Evolutionary conservation across 1,140 invertebrate genomes (phyloP), one percentile per base, ranked within the genome.

Genomic region (Cephus cinctus): DNA sequence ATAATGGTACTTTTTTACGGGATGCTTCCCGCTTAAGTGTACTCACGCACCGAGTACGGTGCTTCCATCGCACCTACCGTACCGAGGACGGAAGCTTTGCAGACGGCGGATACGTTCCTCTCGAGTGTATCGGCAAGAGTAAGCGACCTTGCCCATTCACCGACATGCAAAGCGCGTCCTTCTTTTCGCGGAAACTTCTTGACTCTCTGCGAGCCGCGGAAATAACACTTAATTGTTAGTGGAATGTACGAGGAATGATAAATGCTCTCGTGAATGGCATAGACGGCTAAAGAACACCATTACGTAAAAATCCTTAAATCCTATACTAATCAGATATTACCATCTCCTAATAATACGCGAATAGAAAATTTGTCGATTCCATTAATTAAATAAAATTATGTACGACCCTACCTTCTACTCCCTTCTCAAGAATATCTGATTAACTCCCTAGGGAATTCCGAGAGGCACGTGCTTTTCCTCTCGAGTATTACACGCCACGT

Each of bases 81-180:
- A n/a, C 42, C 42, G 42, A 31, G 30, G 51, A 45, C 60, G 60
- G 60, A 63, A 59, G 43, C 47, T 32, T 36, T 31, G 43, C 49
- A 60, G 57, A 60, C 61, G 56, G 47, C 57, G 52, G 55, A 60
- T 8, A 8, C 53, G 57, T 59, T 43, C 39, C 8, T 19, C 42
- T 44, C 34, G 11, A 32, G 38, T 49, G 34, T n/a, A n/a, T n/a
- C 32, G 40, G 40, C 34, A 18, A 31, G 11, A 42, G 22, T 15
- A 50, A 46, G n/a, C 47, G 52, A 50, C 47, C 47, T 54, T 50
- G 52, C 47, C 52, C 35, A 38, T 11, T 44, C 46, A 34, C 15
- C 40, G 47, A 40, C 40, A 51, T 47, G 32, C 49, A 43, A 41
- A 22, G 4, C 44, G 49, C 48, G 49, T 56, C 49, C 42, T 52